Percentiles rank a stretch among this genome's conserved stretches.
Conservation (phyloP, 2,888 invertebrate species). For the Maniola hyperantus region DNA sequence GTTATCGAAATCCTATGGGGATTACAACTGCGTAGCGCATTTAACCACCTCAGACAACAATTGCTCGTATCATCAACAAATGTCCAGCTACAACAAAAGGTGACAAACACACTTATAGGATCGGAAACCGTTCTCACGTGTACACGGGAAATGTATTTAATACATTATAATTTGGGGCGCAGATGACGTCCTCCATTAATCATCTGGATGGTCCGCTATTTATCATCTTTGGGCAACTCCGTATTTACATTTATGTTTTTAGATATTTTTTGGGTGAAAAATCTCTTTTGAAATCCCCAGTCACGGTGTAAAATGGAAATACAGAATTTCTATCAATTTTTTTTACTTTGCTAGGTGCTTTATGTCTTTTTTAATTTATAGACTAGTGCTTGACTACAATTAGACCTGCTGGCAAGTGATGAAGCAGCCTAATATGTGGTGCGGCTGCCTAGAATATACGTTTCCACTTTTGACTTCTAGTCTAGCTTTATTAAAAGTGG, state of each 20-base stretch:
- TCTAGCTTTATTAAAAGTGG: too few relatives aligned
- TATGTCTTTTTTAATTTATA: not conserved
- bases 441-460: not conserved
- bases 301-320: slow-evolving; percentile 21
- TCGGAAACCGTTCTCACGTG: slow-evolving; percentile 16
- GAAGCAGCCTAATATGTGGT: not conserved
- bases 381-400: not conserved
- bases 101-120: slow-evolving; percentile 28
- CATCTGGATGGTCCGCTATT: slow-evolving; percentile 48
- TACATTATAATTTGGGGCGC: slow-evolving; percentile 48
- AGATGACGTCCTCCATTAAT: slow-evolving; percentile 52
- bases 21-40: not conserved
- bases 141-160: slow-evolving; percentile 36
- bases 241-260: slow-evolving; percentile 56
- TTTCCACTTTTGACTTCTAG: not conserved
- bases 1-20: not conserved
- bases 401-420: too few relatives aligned
- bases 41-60: not conserved
- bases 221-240: slow-evolving; percentile 52
- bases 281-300: slow-evolving; percentile 22
- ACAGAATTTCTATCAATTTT: slow-evolving; percentile 5
- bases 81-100: slow-evolving; percentile 1
- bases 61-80: slow-evolving; percentile 3
- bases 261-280: slow-evolving; percentile 27
- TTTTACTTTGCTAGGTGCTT: too few relatives aligned